Evolutionary conservation across 2,888 invertebrate genomes (phyloP).

Genomic region (Sarcophaga subvicina): DNA sequence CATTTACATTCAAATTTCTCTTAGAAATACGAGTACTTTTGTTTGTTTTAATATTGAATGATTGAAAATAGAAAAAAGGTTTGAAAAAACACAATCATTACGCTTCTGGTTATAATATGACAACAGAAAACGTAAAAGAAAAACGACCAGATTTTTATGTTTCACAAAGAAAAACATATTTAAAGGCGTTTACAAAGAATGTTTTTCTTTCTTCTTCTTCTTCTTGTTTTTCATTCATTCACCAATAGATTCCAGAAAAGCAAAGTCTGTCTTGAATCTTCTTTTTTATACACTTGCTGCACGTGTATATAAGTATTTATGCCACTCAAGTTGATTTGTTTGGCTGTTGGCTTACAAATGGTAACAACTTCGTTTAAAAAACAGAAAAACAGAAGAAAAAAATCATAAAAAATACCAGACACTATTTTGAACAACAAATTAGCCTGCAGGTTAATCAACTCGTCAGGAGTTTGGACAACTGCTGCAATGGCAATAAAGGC

Average conservation of each 20-base stretch:
- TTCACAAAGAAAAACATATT: background rate
- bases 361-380: background rate
- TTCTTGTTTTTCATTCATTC: too few relatives aligned
- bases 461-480: slow-evolving; percentile 20
- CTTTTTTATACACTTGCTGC: too few relatives aligned
- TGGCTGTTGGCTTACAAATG: background rate
- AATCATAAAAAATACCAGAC: slow-evolving; percentile 30
- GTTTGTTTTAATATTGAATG: slow-evolving; percentile 22
- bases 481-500: background rate
- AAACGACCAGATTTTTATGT: background rate
- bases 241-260: background rate
- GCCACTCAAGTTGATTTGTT: background rate
- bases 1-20: slow-evolving; percentile 37
- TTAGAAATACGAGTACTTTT: background rate
- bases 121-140: background rate
- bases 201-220: background rate
- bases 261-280: background rate
- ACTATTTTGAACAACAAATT: slow-evolving; percentile 51
- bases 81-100: background rate
- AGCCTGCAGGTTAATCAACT: slow-evolving; percentile 58
- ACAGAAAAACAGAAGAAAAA: background rate
- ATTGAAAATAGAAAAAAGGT: background rate
- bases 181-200: slow-evolving; percentile 29
- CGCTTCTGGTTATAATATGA: background rate
- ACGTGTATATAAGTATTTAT: slow-evolving; percentile 19